Evolutionary conservation across 2,113 vertebrate species (phyloP), one percentile per base, ranked within the genome.

Genomic region (Lichenostomus cassidix): DNA sequence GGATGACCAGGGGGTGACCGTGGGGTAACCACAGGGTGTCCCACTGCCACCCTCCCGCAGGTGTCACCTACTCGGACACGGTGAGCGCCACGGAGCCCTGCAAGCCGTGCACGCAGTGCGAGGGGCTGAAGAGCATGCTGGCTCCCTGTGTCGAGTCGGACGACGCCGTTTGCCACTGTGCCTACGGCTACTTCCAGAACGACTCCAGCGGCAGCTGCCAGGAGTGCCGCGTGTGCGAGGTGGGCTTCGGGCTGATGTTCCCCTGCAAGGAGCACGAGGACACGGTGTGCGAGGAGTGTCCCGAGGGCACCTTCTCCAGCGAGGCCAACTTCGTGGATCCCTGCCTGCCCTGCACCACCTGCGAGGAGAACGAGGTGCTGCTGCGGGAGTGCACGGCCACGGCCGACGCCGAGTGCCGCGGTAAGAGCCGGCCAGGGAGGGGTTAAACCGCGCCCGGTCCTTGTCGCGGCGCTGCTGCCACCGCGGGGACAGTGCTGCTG

Each of bases 91-190:
- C 96, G 0, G 99, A 99, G 96, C 79, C 96, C 0, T 99, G 99
- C 95, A 97, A 93, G 71, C 96, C 97, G 1, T 99, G 99, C 97
- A 99, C 98, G 0, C 96, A 98, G 95, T 99, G 99, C 18, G 94
- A 96, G 53, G 99, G 99, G 39, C 98, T 99, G 95, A 98, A 99
- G 97, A 98, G 99, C 69, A 99, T 99, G 99, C 96, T 96, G 0
- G 99, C 98, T 0, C 99, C 99, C 3, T 99, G 99, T 92, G 99
- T 99, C n/a, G 99, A 99, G 97, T 99, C 99, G 2, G 99, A 99
- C 39, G 98, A 99, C 22, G 99, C 99, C 12, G 95, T 98, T 20
- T 99, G 99, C 73, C 97, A 97, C 80, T 99, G 99, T 35, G 97
- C 98, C 97, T 99, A 99, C 11, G 98, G 98, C 23, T 99, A 96